Conservation (phyloP, 2,888 invertebrate species). For the Cactoblastis cactorum region DNA sequence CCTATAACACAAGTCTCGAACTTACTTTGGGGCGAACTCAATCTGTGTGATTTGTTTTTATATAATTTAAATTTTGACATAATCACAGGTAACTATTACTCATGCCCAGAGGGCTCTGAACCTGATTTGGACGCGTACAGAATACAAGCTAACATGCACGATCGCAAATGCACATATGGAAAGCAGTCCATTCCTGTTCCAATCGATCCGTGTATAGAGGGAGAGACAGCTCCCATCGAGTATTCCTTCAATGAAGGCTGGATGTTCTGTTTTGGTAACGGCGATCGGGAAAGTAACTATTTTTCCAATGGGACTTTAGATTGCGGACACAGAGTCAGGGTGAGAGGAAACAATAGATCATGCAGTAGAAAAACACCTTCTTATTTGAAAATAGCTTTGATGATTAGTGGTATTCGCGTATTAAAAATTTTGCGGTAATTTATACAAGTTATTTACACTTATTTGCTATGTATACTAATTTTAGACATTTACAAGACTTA, state of each 20-base stretch:
- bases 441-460: too few relatives aligned
- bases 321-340: constrained; percentile 69
- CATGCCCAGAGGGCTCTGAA: constrained; percentile 62
- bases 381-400: too few relatives aligned
- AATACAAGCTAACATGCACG: constrained; percentile 67
- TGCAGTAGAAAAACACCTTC: too few relatives aligned
- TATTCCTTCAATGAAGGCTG: constrained; percentile 71
- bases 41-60: too few relatives aligned
- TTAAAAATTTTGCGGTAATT: too few relatives aligned
- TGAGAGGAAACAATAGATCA: too few relatives aligned
- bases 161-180: constrained; percentile 61
- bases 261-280: constrained; percentile 72
- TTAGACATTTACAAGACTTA: too few relatives aligned
- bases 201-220: constrained; percentile 68
- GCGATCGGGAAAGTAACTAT: constrained; percentile 68
- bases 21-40: too few relatives aligned
- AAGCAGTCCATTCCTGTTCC: constrained; percentile 48
- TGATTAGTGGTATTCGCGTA: too few relatives aligned
- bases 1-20: too few relatives aligned
- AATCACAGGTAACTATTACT: constrained; percentile 56
- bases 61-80: too few relatives aligned
- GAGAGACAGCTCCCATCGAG: constrained; percentile 69
- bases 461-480: too few relatives aligned
- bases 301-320: constrained; percentile 69
- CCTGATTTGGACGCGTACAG: constrained; percentile 65